Evolutionary conservation across 2,888 invertebrate genomes (phyloP), one percentile per base, ranked within the genome.

Genomic region (Ormyrus nitidulus): DNA sequence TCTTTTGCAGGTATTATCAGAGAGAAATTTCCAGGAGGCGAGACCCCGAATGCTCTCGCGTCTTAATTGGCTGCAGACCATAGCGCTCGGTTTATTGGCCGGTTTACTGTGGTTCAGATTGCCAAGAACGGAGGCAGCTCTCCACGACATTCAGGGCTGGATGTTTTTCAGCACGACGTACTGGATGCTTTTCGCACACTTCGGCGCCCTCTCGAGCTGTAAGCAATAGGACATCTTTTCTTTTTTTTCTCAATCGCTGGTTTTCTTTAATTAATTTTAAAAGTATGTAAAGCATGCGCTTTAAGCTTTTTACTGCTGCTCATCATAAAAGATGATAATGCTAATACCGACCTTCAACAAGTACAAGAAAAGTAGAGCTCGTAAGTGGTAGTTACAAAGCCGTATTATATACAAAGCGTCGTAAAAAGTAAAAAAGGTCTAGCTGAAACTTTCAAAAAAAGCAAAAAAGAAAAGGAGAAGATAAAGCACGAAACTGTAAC

Each of bases 121-220:
- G 85, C 94, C 94, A n/a, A 91, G 95, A 79, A 93, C 93, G 58
- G 96, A 96, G 89, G 94, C 94, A 84, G 93, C 94, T 10, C 91
- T 96, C 76, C 94, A 94, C 84, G 96, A 96, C 90, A 93, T 96
- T 82, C 95, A 95, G 90, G 96, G 96, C 66, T 95, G 95, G 95
- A 94, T 96, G 94, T 96, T 96, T 90, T 96, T 96, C 91, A 95
- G 95, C 79, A 94, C 95, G 71, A 95, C 95, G 46, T 95, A 96
- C 88, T 96, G 96, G 95, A 95, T 95, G 94, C 92, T 96, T 79
- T 95, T 95, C 88, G 94, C 95, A 19, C 93, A 95, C 84, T 95
- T 96, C 87, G 95, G 95, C 84, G 95, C 95, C 69, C 92, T 96
- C 56, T 94, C 94, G 88, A 94, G 96, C 89, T 96, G 95, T 95